phyloP scores from a whole-genome alignment of 2,113 vertebrate genomes.

The Myotis lucifugus region DNA sequence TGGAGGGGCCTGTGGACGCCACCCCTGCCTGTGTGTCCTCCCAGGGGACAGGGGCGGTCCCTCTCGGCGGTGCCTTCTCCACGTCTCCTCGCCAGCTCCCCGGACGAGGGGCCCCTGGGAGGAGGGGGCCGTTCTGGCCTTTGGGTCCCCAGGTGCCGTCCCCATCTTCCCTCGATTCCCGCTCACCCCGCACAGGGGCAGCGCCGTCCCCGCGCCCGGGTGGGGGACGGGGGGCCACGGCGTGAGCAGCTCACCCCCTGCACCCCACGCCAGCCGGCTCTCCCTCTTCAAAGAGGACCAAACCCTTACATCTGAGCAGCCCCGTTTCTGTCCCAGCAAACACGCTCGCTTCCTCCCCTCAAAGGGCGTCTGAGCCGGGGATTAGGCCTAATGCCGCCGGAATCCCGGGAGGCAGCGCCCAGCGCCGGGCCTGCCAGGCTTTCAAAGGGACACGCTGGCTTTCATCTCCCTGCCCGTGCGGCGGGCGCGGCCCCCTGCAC shows the following conservation, averaged over 20 bases:
- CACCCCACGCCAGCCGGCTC: background rate
- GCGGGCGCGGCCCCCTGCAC: no score
- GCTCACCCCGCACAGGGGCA: no score
- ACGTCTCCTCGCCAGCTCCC: background rate
- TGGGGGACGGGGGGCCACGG: fast-evolving
- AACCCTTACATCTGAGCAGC: constrained; percentile 45
- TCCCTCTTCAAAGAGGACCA: constrained; percentile 70
- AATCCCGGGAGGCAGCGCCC: constrained; percentile 57
- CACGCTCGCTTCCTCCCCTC: constrained; percentile 73
- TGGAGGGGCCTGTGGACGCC: fast-evolving
- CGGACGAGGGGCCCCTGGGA: background rate
- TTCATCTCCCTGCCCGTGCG: constrained; percentile 55
- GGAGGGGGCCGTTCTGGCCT: background rate
- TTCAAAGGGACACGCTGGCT: constrained; percentile 64
- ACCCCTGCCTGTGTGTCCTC: background rate
- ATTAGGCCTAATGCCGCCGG: constrained; percentile 72
- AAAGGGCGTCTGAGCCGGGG: constrained; percentile 77
- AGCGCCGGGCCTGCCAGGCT: constrained; percentile 44
- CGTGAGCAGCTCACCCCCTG: background rate
- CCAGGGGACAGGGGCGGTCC: background rate
- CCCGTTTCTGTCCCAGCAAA: constrained; percentile 48
- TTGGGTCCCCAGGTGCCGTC: fast-evolving
- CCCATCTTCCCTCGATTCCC: background rate
- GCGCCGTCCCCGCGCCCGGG: background rate
- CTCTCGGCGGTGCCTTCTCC: background rate